phyloP scores from a whole-genome alignment of 1,140 invertebrate genomes.

The Diabrotica virgifera region DNA sequence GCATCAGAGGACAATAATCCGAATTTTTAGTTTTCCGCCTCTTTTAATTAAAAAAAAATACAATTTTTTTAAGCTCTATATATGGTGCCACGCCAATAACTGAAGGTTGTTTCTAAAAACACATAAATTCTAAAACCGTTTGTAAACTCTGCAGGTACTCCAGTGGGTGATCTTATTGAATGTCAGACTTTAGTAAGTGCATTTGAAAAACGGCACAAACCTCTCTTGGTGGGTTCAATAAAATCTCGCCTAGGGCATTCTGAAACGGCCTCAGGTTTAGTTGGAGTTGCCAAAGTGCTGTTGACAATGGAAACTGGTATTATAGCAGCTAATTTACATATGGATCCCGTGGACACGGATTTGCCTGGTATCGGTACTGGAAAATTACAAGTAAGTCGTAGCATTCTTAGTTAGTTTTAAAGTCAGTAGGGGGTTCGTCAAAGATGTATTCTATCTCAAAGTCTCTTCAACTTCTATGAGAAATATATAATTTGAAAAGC shows the following conservation, averaged over 20 bases:
- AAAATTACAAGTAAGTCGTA: constrained; percentile 64
- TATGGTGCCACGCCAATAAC: constrained; percentile 23
- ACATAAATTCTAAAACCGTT: background rate
- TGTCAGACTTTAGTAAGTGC: constrained; percentile 78
- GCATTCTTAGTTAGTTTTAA: constrained; percentile 92
- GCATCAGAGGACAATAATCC: too few species aligned
- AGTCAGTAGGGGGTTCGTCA: background rate
- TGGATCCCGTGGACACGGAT: constrained; percentile 63
- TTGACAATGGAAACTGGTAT: constrained; percentile 64
- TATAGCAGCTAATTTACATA: constrained; percentile 73
- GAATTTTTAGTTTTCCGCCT: too few species aligned
- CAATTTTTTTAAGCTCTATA: background rate
- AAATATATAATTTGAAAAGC: constrained; percentile 71
- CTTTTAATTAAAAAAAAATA: too few species aligned
- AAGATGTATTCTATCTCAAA: background rate
- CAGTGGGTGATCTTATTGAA: constrained; percentile 84
- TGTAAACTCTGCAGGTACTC: constrained; percentile 50
- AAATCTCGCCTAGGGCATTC: constrained; percentile 93
- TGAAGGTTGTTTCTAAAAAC: background rate
- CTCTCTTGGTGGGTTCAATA: constrained; percentile 81
- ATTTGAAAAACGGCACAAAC: constrained; percentile 62
- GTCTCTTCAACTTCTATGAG: constrained; percentile 47
- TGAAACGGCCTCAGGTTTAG: constrained; percentile 84
- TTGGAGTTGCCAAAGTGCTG: constrained; percentile 79
- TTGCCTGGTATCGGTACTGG: constrained; percentile 68